These are phyloP conservation scores for Sminthurinus signatus DNA, from an alignment of 1,140 invertebrate species.

Conservation along the genomic window DNA sequence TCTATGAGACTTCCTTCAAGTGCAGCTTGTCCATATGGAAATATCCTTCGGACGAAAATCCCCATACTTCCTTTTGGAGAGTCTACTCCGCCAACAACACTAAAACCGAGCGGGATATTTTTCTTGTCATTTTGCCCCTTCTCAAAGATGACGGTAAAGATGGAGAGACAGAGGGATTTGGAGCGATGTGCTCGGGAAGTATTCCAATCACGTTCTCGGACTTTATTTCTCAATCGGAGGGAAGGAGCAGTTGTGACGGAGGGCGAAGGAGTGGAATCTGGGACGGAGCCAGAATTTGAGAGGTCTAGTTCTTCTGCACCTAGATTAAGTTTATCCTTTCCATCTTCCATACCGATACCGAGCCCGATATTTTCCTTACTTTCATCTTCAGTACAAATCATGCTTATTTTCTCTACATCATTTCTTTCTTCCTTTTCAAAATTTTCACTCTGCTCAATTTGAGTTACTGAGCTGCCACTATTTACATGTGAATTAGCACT, in stretches of 20 bases:
- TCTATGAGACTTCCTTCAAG: conserved; percentile 75
- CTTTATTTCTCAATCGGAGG: conserved; percentile 28
- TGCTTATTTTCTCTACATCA: no score
- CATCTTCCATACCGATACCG: no score
- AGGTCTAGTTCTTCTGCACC: no score
- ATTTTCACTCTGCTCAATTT: no score
- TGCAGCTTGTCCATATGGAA: conserved; percentile 76
- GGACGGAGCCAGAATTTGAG: no score
- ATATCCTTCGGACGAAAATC: conserved; percentile 85
- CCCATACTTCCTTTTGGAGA: conserved; percentile 79
- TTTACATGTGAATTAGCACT: no score
- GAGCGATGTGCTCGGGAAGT: conserved; percentile 15
- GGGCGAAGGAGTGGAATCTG: background rate
- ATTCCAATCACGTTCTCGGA: conserved; percentile 25
- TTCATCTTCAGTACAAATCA: no score
- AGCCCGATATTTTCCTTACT: no score
- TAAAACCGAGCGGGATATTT: conserved; percentile 84
- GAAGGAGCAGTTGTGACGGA: conserved; percentile 14
- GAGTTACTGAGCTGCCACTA: no score
- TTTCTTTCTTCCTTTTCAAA: no score
- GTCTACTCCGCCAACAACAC: conserved; percentile 83
- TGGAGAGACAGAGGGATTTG: conserved; percentile 47
- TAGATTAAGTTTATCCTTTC: no score
- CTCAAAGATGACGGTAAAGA: conserved; percentile 68
- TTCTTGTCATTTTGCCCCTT: conserved; percentile 77